Base-by-base conservation (phyloP, 1,140 invertebrate species). In the Leptonema lineaticorne region DNA sequence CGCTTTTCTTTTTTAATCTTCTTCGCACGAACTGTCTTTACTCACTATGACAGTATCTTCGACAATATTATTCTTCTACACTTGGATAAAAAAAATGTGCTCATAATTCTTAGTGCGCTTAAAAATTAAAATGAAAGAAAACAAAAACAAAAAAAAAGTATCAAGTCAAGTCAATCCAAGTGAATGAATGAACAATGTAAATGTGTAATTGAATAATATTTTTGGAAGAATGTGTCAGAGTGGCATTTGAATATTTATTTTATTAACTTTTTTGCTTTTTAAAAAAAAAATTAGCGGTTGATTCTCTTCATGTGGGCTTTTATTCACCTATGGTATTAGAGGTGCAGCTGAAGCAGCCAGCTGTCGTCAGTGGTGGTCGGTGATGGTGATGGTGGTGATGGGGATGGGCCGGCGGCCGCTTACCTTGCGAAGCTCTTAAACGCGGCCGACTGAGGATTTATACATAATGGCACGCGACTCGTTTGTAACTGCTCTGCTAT, bases 361-460 rank as follows among this genome's bases (percentile, higher is more conserved):
- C 45, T 33, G 58, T 63, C 76, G 76, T 79, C 78, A 77, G 77
- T 78, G 75, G 75, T 75, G 76, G 77, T 76, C 78, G 76, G 77
- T 77, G 77, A 76, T 77, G 79, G 73, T 77, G 78, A 71, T 73
- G 75, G 73, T 73, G 50, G 50, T 78, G 77, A 71, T 73, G 76
- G 74, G 73, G 75, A 74, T 76, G 77, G 68, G 41, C 37, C 62
- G 66, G 63, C 59, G 63, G 68, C 71, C 75, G 83, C 90, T 94
- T 92, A 98, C 94, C 94, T 98, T 85, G 95, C 93, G 88, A 99
- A 99, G 86, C 93, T 97, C 85, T 97, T 98, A 86, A 98, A 99
- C 78, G 96, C 94, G 77, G 96, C 95, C 74, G 96, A 98, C 84
- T 97, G 95, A 71, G 96, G 97, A 86, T 99, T 99, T 84, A 99